These are phyloP conservation scores for Aleiodes sp. DNA, from an alignment of 1,140 invertebrate genomes.

Conservation along the genomic window DNA sequence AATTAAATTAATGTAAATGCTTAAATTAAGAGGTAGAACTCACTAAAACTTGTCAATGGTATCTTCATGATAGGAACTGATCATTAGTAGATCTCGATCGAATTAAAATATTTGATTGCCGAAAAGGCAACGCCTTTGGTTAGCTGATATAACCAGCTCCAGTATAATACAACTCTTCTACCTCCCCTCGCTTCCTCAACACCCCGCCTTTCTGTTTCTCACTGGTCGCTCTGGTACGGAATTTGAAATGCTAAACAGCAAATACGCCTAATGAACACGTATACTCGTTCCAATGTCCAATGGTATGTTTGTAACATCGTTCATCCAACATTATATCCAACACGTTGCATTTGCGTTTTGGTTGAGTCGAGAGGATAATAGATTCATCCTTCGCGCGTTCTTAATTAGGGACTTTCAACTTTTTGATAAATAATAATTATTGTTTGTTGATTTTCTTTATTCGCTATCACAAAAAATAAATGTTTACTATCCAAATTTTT, in stretches of 20 bases:
- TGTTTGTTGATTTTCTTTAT: not conserved
- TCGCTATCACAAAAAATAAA: too few species aligned
- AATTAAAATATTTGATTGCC: conserved; percentile 66
- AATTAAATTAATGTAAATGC: too few species aligned
- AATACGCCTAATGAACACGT: conserved; percentile 66
- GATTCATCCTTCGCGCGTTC: conserved; percentile 65
- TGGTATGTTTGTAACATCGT: conserved; percentile 56
- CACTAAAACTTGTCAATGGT: too few species aligned
- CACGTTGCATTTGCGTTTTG: conserved; percentile 13
- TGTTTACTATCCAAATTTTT: too few species aligned
- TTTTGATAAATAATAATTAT: not conserved
- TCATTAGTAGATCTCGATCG: conserved; percentile 9
- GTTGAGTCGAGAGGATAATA: conserved; percentile 50
- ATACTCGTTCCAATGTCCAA: conserved; percentile 52
- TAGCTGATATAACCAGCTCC: not conserved
- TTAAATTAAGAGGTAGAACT: not conserved
- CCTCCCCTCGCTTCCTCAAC: conserved; percentile 1
- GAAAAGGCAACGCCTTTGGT: conserved; percentile 38
- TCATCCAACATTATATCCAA: conserved; percentile 13
- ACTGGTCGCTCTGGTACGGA: conserved; percentile 28
- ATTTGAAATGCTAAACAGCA: conserved; percentile 67
- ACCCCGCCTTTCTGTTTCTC: not conserved
- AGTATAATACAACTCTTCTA: not conserved
- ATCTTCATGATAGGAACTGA: not conserved
- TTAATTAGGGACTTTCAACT: conserved; percentile 52